Evolutionary conservation across 2,113 vertebrate species (phyloP).

Genomic region (Mobula hypostoma): DNA sequence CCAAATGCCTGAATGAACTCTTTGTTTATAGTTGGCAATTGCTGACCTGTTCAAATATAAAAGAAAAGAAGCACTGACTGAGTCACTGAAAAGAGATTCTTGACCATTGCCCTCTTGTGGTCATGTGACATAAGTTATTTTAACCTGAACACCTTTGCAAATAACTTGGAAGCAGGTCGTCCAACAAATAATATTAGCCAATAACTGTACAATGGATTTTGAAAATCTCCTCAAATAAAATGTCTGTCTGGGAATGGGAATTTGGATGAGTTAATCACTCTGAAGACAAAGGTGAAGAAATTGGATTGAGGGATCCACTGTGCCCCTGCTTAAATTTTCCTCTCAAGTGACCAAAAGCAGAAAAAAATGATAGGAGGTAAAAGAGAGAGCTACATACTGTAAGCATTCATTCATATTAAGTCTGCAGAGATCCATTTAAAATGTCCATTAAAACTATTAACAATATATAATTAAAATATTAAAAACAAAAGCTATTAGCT

Average conservation of each 20-base stretch:
- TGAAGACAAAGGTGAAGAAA: slow-evolving; percentile 25
- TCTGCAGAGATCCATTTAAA: not conserved
- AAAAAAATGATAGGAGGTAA: not conserved
- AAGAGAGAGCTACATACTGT: not conserved
- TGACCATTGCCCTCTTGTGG: slow-evolving; percentile 37
- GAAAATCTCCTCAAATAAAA: not conserved
- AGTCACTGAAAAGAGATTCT: not conserved
- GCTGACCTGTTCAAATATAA: slow-evolving; percentile 34
- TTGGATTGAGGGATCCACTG: not conserved
- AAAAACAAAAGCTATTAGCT: not conserved
- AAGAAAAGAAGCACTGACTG: slow-evolving; percentile 24
- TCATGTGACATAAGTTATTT: slow-evolving; percentile 30
- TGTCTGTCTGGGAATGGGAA: not conserved
- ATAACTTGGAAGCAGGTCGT: not conserved
- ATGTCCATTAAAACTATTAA: not conserved
- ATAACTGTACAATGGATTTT: not conserved
- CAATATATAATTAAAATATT: not conserved
- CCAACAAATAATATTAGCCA: not conserved
- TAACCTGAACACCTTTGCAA: slow-evolving; percentile 27
- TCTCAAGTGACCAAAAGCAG: slow-evolving; percentile 34
- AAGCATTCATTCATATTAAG: not conserved
- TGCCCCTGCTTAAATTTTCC: not conserved
- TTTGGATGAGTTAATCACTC: not conserved
- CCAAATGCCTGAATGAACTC: slow-evolving; percentile 11
- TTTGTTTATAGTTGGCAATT: slow-evolving; percentile 22